These are phyloP conservation scores for Pseudomyrmex flavicornis DNA, from an alignment of 1,140 invertebrate genomes.

Conservation along the genomic window DNA sequence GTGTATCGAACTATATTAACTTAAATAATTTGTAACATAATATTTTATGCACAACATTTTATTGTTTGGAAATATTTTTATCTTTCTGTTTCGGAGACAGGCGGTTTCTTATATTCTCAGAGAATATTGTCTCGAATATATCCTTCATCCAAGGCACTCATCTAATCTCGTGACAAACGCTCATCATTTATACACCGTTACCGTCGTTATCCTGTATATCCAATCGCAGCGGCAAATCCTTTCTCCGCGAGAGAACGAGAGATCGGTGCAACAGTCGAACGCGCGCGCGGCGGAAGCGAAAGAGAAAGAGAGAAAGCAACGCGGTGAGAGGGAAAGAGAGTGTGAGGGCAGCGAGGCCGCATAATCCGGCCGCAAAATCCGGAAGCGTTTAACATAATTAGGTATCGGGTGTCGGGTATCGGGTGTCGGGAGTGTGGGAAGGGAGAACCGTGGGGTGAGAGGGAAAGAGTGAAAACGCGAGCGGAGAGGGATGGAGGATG, in stretches of 20 bases:
- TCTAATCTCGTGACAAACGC: constrained; percentile 26
- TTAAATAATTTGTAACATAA: too few species aligned
- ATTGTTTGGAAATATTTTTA: not conserved
- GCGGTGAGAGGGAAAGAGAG: constrained; percentile 47
- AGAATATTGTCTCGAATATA: not conserved
- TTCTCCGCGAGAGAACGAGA: constrained; percentile 47
- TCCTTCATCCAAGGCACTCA: not conserved
- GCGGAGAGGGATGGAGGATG: constrained; percentile 6
- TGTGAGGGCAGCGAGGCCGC: constrained; percentile 73
- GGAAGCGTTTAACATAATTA: constrained; percentile 85
- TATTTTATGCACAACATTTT: not conserved
- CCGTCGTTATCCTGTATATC: not conserved
- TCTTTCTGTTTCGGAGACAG: too few species aligned
- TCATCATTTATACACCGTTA: constrained; percentile 42
- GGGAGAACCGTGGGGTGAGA: constrained; percentile 62
- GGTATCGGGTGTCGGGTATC: constrained; percentile 83
- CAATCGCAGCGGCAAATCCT: constrained; percentile 65
- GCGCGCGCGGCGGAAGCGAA: not conserved
- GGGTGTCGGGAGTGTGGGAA: constrained; percentile 77
- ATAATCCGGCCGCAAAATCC: constrained; percentile 83
- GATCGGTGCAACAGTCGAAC: not conserved
- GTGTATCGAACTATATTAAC: too few species aligned
- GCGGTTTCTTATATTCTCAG: not conserved
- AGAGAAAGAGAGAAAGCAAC: constrained; percentile 22
- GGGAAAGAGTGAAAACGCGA: constrained; percentile 65